Conservation (phyloP, 1,140 invertebrate species). For the Heterodera schachtii region DNA sequence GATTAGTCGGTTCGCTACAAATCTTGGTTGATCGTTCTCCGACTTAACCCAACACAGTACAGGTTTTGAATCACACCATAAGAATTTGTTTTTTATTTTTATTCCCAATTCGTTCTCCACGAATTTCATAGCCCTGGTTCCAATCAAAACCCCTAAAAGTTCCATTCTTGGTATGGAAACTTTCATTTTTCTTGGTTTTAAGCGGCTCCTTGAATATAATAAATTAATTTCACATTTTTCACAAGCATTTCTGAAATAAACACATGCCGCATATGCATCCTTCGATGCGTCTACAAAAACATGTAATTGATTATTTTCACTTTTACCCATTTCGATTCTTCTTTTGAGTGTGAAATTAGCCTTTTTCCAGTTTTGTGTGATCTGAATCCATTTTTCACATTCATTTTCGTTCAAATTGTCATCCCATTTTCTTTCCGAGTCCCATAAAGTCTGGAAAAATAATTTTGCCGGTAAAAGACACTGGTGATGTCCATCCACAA, state of each 20-base stretch:
- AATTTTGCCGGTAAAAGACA: conserved; percentile 5
- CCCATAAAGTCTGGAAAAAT: neutral
- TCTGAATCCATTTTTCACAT: conserved; percentile 11
- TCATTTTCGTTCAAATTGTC: neutral
- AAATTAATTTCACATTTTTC: neutral
- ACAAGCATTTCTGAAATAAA: neutral
- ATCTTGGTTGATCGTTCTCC: neutral
- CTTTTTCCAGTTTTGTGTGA: neutral
- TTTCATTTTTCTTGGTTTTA: neutral
- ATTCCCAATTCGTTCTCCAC: neutral
- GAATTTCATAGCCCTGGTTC: conserved; percentile 9
- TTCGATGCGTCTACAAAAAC: conserved; percentile 7
- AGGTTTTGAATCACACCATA: conserved; percentile 17
- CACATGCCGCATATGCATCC: conserved; percentile 9
- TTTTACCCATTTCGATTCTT: neutral
- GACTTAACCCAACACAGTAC: conserved; percentile 7
- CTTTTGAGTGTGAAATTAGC: neutral
- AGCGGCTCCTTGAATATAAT: neutral
- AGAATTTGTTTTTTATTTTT: neutral
- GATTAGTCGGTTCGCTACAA: neutral
- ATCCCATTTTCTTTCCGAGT: neutral
- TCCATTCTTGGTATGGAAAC: conserved; percentile 13
- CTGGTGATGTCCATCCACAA: neutral
- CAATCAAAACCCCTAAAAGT: conserved; percentile 5
- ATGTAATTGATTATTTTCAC: neutral